A percentile compares a stretch with the other conserved stretches of the same genome.
Conservation (phyloP, 2,888 invertebrate genomes). For the Zeuzera pyrina region DNA sequence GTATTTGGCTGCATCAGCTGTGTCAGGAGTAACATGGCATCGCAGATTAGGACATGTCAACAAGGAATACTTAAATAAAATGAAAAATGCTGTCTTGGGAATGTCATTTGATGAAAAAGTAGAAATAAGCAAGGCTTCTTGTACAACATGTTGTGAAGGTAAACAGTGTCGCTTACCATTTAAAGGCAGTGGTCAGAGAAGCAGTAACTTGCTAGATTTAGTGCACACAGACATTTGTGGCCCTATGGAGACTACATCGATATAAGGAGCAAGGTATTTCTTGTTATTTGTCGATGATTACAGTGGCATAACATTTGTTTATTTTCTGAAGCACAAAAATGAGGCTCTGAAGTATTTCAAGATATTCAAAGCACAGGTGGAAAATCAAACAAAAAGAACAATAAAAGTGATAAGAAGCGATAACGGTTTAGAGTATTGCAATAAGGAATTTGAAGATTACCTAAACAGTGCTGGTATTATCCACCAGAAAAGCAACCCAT, state of each 20-base stretch:
- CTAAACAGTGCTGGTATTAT: constrained; percentile 8
- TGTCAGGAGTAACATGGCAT: constrained; percentile 13
- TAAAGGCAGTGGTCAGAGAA: constrained; percentile 13
- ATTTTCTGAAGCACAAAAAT: constrained; percentile 25
- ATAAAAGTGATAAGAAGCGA: constrained; percentile 17
- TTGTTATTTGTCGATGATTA: constrained; percentile 29
- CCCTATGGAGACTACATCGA: no score
- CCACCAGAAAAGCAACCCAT: constrained; percentile 15
- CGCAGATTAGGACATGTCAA: constrained; percentile 15
- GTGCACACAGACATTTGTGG: no score
- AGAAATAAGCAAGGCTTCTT: constrained; percentile 11
- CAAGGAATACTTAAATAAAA: constrained; percentile 10
- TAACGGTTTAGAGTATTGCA: constrained; percentile 8
- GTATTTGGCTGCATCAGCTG: constrained; percentile 9
- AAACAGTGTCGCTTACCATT: constrained; percentile 25
- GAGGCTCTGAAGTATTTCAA: constrained; percentile 18
- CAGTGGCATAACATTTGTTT: constrained; percentile 20
- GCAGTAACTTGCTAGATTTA: constrained; percentile 11
- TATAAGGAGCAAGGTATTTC: constrained; percentile 19
- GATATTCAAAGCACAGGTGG: constrained; percentile 21
- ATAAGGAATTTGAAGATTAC: no score
- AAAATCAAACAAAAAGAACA: constrained; percentile 20
- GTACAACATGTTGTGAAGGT: constrained; percentile 19
- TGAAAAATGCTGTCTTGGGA: constrained; percentile 13
- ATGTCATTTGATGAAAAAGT: constrained; percentile 9